These are phyloP conservation scores for Piezodorus guildinii DNA, from an alignment of 1,140 invertebrate species.

Conservation along the genomic window DNA sequence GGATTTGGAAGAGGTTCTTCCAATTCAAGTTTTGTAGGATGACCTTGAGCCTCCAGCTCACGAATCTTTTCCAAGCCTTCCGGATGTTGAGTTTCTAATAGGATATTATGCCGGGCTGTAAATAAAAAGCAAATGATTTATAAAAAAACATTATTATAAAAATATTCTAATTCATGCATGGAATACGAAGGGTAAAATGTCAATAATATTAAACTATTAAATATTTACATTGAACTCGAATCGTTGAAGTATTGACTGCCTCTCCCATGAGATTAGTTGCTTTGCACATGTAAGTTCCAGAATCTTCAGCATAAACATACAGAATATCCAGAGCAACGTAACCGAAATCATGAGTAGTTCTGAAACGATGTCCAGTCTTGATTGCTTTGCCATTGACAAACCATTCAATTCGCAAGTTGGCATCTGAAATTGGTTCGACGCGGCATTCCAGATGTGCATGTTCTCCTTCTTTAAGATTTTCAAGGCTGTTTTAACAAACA, in stretches of 20 bases:
- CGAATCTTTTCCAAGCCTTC: constrained; percentile 85
- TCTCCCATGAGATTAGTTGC: constrained; percentile 84
- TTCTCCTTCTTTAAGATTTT: constrained; percentile 79
- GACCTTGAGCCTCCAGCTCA: constrained; percentile 72
- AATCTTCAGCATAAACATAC: constrained; percentile 86
- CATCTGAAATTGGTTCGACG: constrained; percentile 90
- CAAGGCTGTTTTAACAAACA: constrained; percentile 42
- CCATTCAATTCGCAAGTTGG: constrained; percentile 92
- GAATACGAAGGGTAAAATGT: neutral
- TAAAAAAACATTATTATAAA: neutral
- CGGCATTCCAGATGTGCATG: constrained; percentile 90
- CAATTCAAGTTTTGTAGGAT: constrained; percentile 61
- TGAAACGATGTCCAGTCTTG: constrained; percentile 71
- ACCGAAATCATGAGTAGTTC: constrained; percentile 89
- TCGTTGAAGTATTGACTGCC: constrained; percentile 81
- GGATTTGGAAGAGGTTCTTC: constrained; percentile 64
- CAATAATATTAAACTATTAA: neutral
- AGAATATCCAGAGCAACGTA: constrained; percentile 90
- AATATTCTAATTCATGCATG: constrained; percentile 3
- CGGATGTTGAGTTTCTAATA: constrained; percentile 84
- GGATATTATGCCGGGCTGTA: constrained; percentile 65
- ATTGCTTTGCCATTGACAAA: constrained; percentile 74
- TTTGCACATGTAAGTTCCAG: constrained; percentile 87
- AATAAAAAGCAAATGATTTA: constrained; percentile 25
- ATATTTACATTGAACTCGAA: constrained; percentile 60